Conservation (phyloP, 1,140 invertebrate species). For the Nasonia longicornis region DNA sequence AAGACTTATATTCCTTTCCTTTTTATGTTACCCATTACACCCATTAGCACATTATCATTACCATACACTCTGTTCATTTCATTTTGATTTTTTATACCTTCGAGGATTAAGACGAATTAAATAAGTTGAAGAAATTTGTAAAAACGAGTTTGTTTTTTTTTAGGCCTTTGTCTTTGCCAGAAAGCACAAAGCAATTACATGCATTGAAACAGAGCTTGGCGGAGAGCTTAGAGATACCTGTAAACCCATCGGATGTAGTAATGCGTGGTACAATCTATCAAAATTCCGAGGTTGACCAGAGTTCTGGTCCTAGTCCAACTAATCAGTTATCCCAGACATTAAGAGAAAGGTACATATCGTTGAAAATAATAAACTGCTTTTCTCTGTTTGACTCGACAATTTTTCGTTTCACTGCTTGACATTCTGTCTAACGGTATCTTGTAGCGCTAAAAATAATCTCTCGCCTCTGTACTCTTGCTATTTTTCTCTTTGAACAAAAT, state of each 20-base stretch:
- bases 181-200: conserved; percentile 64
- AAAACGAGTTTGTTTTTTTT: conserved; percentile 49
- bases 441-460: not conserved
- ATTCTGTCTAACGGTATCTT: not conserved
- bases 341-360: conserved; percentile 60
- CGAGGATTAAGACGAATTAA: not conserved
- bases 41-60: not conserved
- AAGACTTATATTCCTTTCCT: not conserved
- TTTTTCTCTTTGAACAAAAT: not conserved
- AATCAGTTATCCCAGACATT: conserved; percentile 62
- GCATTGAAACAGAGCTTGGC: conserved; percentile 53
- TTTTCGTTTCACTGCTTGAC: not conserved
- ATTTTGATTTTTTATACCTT: not conserved
- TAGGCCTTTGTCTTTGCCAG: conserved; percentile 60
- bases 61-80: not conserved
- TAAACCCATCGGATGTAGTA: conserved; percentile 63
- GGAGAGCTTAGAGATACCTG: conserved; percentile 60
- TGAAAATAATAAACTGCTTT: not conserved
- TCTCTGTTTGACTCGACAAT: not conserved
- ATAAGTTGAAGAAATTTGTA: not conserved
- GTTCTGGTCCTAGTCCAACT: conserved; percentile 56
- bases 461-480: not conserved
- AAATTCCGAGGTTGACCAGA: conserved; percentile 61
- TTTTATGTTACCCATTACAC: not conserved
- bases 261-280: conserved; percentile 63